phyloP scores from a whole-genome alignment of 2,797 vertebrate genomes.

The Psittacula echo region DNA sequence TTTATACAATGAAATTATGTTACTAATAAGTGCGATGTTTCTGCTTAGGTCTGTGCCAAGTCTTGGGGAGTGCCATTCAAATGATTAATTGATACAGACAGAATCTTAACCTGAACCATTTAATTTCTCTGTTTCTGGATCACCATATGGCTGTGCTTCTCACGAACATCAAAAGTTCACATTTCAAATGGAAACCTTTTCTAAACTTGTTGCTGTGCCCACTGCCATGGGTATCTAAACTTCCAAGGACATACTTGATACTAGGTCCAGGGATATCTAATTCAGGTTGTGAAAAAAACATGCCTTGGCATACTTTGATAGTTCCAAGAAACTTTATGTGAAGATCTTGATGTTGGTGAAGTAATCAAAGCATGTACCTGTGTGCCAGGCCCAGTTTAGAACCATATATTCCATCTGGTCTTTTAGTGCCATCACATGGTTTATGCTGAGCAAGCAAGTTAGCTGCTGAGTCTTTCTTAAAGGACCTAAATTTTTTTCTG shows the following conservation, averaged over 20 bases:
- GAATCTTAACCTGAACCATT: constrained; percentile 6
- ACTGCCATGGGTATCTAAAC: background rate
- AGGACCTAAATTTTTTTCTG: background rate
- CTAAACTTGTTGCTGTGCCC: background rate
- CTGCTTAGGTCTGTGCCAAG: background rate
- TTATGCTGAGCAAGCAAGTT: background rate
- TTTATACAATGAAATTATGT: background rate
- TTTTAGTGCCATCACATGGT: background rate
- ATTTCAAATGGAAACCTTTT: background rate
- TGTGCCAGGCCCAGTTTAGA: background rate
- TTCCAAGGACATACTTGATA: background rate
- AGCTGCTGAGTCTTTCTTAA: background rate
- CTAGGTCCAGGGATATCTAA: background rate
- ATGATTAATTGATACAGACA: background rate
- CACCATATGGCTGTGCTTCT: background rate
- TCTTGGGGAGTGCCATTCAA: background rate
- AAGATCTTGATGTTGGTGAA: background rate
- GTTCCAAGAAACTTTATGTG: background rate
- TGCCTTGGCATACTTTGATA: background rate
- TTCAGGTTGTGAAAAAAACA: background rate
- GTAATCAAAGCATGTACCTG: background rate
- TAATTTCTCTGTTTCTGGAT: background rate
- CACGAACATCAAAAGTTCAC: background rate
- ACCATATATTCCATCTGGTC: background rate
- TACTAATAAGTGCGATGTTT: constrained; percentile 1